A percentile compares a stretch with the other conserved stretches of the same genome.
Conservation (phyloP, 2,888 invertebrate genomes). For the Hermodice carunculata region DNA sequence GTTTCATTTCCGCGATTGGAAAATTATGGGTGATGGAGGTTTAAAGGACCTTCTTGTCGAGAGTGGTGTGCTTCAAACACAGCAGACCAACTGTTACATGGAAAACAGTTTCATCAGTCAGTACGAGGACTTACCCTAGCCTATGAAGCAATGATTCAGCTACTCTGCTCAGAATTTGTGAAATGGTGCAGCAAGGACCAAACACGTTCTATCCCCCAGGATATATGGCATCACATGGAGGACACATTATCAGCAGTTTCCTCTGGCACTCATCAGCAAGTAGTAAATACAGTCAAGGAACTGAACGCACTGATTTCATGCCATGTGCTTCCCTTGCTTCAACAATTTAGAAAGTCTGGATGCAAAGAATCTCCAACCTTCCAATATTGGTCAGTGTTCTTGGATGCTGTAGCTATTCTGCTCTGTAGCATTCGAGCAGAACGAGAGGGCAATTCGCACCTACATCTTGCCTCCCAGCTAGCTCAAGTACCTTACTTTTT, state of each 20-base stretch:
- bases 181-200: background rate
- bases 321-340: too few relatives aligned
- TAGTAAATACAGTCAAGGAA: background rate
- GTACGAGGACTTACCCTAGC: background rate
- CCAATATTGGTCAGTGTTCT: too few relatives aligned
- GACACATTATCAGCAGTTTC: background rate
- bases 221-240: background rate
- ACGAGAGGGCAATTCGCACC: too few relatives aligned
- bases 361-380: too few relatives aligned
- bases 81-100: background rate
- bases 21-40: slow-evolving; percentile 19
- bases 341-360: too few relatives aligned
- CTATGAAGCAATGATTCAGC: slow-evolving; percentile 7
- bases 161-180: background rate
- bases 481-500: slow-evolving; percentile 19
- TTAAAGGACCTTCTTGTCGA: slow-evolving; percentile 9
- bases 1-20: slow-evolving; percentile 1
- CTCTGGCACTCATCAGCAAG: background rate
- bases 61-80: slow-evolving; percentile 8
- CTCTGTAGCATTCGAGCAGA: too few relatives aligned
- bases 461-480: too few relatives aligned
- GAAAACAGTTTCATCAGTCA: slow-evolving; percentile 5
- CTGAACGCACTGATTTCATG: background rate
- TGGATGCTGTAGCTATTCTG: too few relatives aligned
- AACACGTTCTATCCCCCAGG: background rate